These are phyloP conservation scores for Gallinago solitaria DNA, from an alignment of 2,797 vertebrate species.

Conservation along the genomic window DNA sequence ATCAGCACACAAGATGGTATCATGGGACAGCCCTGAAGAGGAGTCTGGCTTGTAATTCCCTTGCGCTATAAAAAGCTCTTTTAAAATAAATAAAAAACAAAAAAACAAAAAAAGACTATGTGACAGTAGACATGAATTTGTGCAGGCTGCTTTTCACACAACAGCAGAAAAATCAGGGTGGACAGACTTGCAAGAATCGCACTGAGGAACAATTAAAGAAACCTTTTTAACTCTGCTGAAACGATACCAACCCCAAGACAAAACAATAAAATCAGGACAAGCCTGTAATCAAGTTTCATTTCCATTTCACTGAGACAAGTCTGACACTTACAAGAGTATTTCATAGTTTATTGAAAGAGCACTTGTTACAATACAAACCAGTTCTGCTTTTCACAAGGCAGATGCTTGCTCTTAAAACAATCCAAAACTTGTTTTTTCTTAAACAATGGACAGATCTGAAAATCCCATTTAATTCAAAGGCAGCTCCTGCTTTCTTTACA, in stretches of 20 bases:
- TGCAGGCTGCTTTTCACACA: background rate
- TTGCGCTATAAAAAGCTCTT: background rate
- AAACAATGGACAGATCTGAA: slow-evolving; percentile 62
- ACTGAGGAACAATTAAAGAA: background rate
- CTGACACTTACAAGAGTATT: slow-evolving; percentile 73
- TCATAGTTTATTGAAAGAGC: slow-evolving; percentile 77
- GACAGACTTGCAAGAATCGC: background rate
- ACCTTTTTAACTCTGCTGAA: background rate
- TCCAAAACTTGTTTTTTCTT: slow-evolving; percentile 55
- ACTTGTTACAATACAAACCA: slow-evolving; percentile 78
- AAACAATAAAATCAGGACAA: background rate
- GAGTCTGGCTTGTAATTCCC: background rate
- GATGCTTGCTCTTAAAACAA: slow-evolving; percentile 68
- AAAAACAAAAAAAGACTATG: background rate
- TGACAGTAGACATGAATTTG: background rate
- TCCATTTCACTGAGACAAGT: slow-evolving; percentile 58
- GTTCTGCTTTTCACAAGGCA: slow-evolving; percentile 73
- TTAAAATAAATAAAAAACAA: too few species aligned
- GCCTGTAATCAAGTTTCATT: background rate
- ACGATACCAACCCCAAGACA: background rate
- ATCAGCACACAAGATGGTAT: background rate
- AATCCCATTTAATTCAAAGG: slow-evolving; percentile 62
- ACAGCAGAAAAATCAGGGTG: background rate
- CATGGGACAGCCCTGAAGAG: background rate
- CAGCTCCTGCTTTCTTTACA: slow-evolving; percentile 73